Conservation (phyloP, 2,797 vertebrate species). For the Crenuchus spilurus region DNA sequence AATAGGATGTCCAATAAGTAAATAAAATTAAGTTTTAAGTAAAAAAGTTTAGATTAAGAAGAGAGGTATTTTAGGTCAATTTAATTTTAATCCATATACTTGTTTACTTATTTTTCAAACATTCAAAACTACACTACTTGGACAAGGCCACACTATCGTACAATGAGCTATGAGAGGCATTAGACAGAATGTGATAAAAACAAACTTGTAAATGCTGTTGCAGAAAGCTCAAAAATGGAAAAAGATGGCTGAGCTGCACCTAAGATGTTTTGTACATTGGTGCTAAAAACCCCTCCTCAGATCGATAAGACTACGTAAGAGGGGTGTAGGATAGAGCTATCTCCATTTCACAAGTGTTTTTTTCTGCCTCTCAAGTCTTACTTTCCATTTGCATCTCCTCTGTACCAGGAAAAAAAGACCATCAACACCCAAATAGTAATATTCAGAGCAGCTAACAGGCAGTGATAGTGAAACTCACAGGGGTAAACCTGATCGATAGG, state of each 20-base stretch:
- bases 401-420: slow-evolving; percentile 55
- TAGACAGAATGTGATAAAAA: too few relatives aligned
- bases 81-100: too few relatives aligned
- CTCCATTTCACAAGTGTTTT: slow-evolving; percentile 60
- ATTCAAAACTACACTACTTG: too few relatives aligned
- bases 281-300: slow-evolving; percentile 46
- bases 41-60: too few relatives aligned
- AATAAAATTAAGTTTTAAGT: too few relatives aligned
- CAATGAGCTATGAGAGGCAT: too few relatives aligned
- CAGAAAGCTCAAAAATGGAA: too few relatives aligned
- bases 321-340: slow-evolving; percentile 65
- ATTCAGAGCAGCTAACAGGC: slow-evolving; percentile 52
- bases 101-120: too few relatives aligned
- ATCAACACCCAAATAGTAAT: slow-evolving; percentile 67
- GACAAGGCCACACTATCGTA: too few relatives aligned
- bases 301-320: slow-evolving; percentile 71
- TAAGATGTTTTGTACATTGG: slow-evolving; percentile 28
- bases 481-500: slow-evolving; percentile 75
- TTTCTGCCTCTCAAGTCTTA: slow-evolving; percentile 43
- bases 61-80: too few relatives aligned
- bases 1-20: too few relatives aligned
- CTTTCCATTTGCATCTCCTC: slow-evolving; percentile 62
- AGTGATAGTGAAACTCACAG: slow-evolving; percentile 65
- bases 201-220: too few relatives aligned
- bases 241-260: background rate